Base-by-base conservation (phyloP, 2,113 vertebrate genomes). In the Progne subis region DNA sequence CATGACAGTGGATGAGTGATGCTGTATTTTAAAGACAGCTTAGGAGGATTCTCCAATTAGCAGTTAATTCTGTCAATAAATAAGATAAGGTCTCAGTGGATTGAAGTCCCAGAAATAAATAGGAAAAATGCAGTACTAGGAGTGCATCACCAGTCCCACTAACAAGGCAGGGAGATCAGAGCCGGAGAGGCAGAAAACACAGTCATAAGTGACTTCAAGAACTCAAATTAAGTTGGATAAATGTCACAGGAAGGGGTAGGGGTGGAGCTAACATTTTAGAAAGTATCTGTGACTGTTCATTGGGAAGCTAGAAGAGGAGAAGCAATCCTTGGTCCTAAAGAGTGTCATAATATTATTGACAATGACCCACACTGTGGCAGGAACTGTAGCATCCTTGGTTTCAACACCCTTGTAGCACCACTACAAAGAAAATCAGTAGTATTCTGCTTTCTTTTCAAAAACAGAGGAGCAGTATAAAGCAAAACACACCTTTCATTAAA, bases 251-350 rank as follows among this genome's bases (percentile, higher is more conserved):
- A 88, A 2, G 18, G 24, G 7, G 4, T 34, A 46, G 37, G 31
- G 25, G 25, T 49, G 31, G 69, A 76, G n/a, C 12, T 79, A 67
- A 71, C 18, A 19, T 26, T 72, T 50, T 57, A 80, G 53, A 63
- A 77, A 43, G 14, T 57, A 12, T 34, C 43, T 3, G 2, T 61
- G 68, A 31, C 39, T 1, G 1, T 14, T 59, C 2, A 0, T 5
- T 86, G 81, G 34, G 39, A 83, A 86, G 19, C 15, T 34, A 90
- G 32, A 77, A 65, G 20, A 77, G 21, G 20, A 68, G 31, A 34
- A 72, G 23, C 25, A 46, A 57, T 47, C 11, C 29, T 18, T 53
- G 19, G 28, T 59, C 52, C 29, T 76, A 39, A 82, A 43, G 14
- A 39, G 14, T n/a, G 5, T 24, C 29, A 9, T 74, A 49, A 25